A percentile compares a stretch with the other conserved stretches of the same genome.
phyloP scores from a whole-genome alignment of 2,113 vertebrate genomes.

The Capreolus pygargus region DNA sequence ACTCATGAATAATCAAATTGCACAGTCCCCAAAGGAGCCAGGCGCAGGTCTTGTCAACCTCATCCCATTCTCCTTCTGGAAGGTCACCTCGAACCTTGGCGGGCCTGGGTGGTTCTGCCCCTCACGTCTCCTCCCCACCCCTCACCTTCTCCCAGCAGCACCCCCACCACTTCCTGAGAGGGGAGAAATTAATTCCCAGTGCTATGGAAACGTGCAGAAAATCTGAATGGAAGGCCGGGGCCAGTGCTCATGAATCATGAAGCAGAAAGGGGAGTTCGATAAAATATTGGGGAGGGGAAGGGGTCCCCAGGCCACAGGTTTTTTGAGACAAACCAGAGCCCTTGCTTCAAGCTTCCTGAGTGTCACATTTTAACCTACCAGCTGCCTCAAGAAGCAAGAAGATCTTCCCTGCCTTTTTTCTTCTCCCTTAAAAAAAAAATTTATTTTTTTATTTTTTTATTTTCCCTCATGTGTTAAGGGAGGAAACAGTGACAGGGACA shows the following conservation, averaged over 20 bases:
- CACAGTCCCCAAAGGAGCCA: constrained; percentile 10
- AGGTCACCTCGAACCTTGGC: constrained; percentile 66
- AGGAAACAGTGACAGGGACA: constrained; percentile 97
- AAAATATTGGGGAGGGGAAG: neutral
- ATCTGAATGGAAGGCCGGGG: constrained; percentile 26
- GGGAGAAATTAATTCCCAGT: constrained; percentile 49
- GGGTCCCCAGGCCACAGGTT: constrained; percentile 24
- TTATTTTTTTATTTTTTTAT: constrained; percentile 78
- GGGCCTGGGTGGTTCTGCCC: constrained; percentile 35
- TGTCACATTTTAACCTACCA: constrained; percentile 82
- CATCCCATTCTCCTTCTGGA: constrained; percentile 47
- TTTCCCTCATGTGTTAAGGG: constrained; percentile 92
- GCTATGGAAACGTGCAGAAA: constrained; percentile 16
- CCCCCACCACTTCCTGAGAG: neutral
- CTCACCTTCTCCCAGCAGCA: neutral
- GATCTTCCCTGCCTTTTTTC: constrained; percentile 77
- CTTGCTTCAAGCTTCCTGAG: constrained; percentile 61
- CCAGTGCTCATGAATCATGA: neutral
- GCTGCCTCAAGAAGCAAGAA: constrained; percentile 81
- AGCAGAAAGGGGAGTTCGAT: neutral
- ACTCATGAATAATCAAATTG: constrained; percentile 71
- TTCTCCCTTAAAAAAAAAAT: constrained; percentile 1
- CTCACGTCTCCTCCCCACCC: neutral
- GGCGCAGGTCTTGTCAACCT: neutral
- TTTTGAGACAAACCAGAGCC: constrained; percentile 53